A percentile compares a stretch with the other conserved stretches of the same genome.
Conservation (phyloP, 2,888 invertebrate genomes). For the Liposcelis brunnea region DNA sequence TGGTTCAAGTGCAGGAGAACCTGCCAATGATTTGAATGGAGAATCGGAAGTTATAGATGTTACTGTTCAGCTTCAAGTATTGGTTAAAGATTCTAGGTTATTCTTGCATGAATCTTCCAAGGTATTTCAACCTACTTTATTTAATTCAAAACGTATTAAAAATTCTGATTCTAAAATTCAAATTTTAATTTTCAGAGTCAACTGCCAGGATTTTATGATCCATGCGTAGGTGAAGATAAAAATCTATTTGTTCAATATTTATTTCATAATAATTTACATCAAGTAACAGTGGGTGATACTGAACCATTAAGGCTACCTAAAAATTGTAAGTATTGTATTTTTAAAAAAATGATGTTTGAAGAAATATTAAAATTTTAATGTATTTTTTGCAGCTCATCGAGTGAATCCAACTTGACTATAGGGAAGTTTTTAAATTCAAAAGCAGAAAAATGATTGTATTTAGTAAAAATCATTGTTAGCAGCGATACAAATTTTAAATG, state of each 20-base stretch:
- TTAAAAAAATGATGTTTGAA: slow-evolving; percentile 6
- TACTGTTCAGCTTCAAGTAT: slow-evolving; percentile 84
- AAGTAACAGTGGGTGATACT: slow-evolving; percentile 59
- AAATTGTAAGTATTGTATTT: slow-evolving; percentile 34
- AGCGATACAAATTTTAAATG: not conserved
- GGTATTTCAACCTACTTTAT: slow-evolving; percentile 40
- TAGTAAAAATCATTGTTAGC: not conserved
- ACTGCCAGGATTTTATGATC: slow-evolving; percentile 92
- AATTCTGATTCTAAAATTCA: too few species aligned
- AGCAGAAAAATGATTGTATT: too few species aligned
- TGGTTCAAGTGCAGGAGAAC: slow-evolving; percentile 31
- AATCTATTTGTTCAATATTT: slow-evolving; percentile 69
- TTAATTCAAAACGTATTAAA: too few species aligned
- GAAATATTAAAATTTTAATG: not conserved
- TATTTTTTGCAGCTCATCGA: slow-evolving; percentile 24
- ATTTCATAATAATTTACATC: slow-evolving; percentile 62
- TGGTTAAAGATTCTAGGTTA: slow-evolving; percentile 80
- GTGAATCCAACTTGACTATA: slow-evolving; percentile 28
- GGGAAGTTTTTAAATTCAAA: too few species aligned
- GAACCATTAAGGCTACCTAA: slow-evolving; percentile 66
- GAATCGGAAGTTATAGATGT: slow-evolving; percentile 54
- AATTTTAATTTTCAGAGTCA: slow-evolving; percentile 76
- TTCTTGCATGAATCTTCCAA: slow-evolving; percentile 70
- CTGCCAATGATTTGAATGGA: slow-evolving; percentile 21
- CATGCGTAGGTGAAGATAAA: slow-evolving; percentile 84